phyloP scores from a whole-genome alignment of 1,140 invertebrate genomes.

The Aphelinus atriplicis region DNA sequence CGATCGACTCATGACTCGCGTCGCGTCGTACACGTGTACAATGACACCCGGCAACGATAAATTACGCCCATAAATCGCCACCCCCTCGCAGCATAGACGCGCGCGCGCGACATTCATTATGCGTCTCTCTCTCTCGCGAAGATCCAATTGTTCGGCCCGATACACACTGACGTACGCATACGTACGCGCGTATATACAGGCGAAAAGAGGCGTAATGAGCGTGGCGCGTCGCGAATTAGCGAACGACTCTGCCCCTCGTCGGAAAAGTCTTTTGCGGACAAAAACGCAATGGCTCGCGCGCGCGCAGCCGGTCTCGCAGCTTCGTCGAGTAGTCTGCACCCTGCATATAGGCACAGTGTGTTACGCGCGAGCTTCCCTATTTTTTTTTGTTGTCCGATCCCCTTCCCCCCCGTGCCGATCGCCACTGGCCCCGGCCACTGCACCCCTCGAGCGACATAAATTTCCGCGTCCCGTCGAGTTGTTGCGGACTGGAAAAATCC shows the following conservation, averaged over 20 bases:
- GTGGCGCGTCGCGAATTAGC: too few relatives aligned
- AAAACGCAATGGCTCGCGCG: too few relatives aligned
- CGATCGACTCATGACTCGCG: slow-evolving; percentile 13
- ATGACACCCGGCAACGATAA: slow-evolving; percentile 6
- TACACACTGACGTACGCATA: not conserved
- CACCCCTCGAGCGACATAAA: slow-evolving; percentile 20
- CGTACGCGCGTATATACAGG: slow-evolving; percentile 5
- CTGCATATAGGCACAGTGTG: not conserved
- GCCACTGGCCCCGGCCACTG: not conserved
- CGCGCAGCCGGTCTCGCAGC: too few relatives aligned
- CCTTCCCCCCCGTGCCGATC: too few relatives aligned
- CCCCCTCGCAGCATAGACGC: not conserved
- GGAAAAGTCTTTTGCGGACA: too few relatives aligned
- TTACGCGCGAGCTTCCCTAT: not conserved
- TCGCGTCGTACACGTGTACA: slow-evolving; percentile 3
- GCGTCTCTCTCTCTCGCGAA: slow-evolving; percentile 5
- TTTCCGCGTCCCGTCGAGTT: slow-evolving; percentile 12
- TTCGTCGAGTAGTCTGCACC: too few relatives aligned
- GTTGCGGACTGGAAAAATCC: slow-evolving; percentile 10
- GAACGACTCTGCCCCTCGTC: too few relatives aligned
- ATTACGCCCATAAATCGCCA: slow-evolving; percentile 25
- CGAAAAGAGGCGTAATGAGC: too few relatives aligned
- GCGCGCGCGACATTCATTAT: slow-evolving; percentile 19
- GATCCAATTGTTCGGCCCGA: slow-evolving; percentile 9
- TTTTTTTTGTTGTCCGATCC: not conserved